Evolutionary conservation across 2,888 invertebrate species (phyloP), one percentile per base, ranked within the genome.

Genomic region (Metacarcinus magister): DNA sequence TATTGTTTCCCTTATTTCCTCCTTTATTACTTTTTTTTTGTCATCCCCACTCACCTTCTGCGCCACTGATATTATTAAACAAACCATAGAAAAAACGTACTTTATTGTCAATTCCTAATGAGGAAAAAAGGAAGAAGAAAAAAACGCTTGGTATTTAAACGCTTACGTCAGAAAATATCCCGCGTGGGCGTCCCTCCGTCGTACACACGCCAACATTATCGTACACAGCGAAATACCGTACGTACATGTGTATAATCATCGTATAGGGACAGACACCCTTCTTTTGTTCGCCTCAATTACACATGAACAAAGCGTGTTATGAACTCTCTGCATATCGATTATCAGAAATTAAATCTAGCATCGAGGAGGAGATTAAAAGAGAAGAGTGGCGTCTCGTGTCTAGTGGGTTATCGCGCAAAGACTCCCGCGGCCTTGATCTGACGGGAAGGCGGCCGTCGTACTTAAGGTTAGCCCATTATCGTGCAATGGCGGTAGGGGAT

Each of bases 371-470:
- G 67, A 67, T 67, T 2, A 67, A 67, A 67, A n/a, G n/a, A 7
- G n/a, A 67, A 67, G 67, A 16, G 67, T n/a, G 67, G n/a, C 7
- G 67, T 67, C 23, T 67, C 67, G 67, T 67, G n/a, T 67, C n/a
- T n/a, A 8, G 7, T n/a, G 19, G 67, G 67, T 67, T 23, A 82
- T 82, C 82, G 82, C 32, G 16, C 13, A 32, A 82, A 32, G 28
- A 13, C 32, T 32, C 82, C 82, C 32, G 82, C 82, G 82, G 82
- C 82, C 82, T 82, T 82, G 82, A 82, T 82, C 82, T 28, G 28
- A 13, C 32, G 82, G 82, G 82, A 82, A 82, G 32, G 82, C 82
- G 2, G 28, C 32, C 82, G 28, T 82, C 82, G 82, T 82, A 82
- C 32, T 10, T 32, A 28, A 28, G 32, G 23, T 82, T 82, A 82